These are phyloP conservation scores for Phortica magna DNA, from an alignment of 2,888 invertebrate species.

Conservation along the genomic window DNA sequence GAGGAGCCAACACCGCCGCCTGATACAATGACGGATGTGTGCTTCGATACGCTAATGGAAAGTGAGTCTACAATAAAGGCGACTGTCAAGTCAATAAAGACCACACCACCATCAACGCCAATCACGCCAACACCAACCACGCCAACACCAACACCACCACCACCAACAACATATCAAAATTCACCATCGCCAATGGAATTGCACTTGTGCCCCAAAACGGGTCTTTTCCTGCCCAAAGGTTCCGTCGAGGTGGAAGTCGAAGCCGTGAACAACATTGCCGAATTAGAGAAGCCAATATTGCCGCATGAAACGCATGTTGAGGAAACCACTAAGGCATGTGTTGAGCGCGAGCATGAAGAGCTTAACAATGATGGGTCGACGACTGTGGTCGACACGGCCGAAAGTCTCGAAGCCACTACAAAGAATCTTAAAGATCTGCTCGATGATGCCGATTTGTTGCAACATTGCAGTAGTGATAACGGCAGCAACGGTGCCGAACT, in stretches of 20 bases:
- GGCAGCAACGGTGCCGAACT: conserved; percentile 78
- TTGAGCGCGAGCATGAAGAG: conserved; percentile 34
- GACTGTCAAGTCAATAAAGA: background rate
- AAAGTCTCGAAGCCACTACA: conserved; percentile 70
- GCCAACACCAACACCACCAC: conserved; percentile 48
- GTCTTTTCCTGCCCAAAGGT: conserved; percentile 68
- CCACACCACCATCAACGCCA: conserved; percentile 54
- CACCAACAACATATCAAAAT: conserved; percentile 64
- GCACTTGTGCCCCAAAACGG: conserved; percentile 74
- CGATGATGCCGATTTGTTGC: conserved; percentile 75
- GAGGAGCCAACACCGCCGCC: conserved; percentile 45
- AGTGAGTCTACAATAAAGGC: conserved; percentile 38
- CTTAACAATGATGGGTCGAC: conserved; percentile 10
- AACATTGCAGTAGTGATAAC: conserved; percentile 77
- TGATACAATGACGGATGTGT: conserved; percentile 32
- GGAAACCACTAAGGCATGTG: conserved; percentile 9
- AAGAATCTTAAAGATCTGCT: conserved; percentile 76
- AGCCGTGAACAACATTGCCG: background rate
- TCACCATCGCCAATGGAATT: conserved; percentile 61
- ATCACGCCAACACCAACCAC: conserved; percentile 41
- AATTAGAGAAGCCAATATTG: conserved; percentile 10
- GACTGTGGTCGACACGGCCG: conserved; percentile 26
- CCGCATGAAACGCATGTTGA: background rate
- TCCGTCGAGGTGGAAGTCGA: background rate
- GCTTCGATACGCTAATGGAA: conserved; percentile 60